Evolutionary conservation across 2,113 vertebrate species (phyloP), one percentile per base, ranked within the genome.

Genomic region (Tringa solitaria): DNA sequence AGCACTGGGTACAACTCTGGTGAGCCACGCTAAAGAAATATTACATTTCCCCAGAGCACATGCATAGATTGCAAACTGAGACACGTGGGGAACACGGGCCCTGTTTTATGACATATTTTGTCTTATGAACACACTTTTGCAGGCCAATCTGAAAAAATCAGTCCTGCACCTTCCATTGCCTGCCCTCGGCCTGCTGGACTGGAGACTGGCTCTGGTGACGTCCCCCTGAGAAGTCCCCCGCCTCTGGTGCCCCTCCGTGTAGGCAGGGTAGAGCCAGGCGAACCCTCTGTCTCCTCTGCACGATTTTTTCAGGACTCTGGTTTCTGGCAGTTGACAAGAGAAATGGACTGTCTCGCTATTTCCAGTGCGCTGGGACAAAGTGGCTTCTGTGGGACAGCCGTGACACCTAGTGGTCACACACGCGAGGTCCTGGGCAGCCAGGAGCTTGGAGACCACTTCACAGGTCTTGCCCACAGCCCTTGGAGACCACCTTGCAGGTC

Each of bases 391-490:
- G 92, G 93, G 79, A 53, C 95, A 78, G 96, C 84, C 83, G 64
- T 94, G 98, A 95, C 98, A 97, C 68, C 98, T 98, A 93, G 97
- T 93, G 98, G 98, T 57, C n/a, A 5, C 57, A 45, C 12, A 2
- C 4, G 17, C 20, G 4, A 26, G 21, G 37, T 4, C n/a, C 57
- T 15, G 3, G 23, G 43, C 75, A 41, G 45, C 23, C 65, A 0
- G 30, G 19, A n/a, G 41, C 19, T 26, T 26, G 35, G 54, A 43
- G 5, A 28, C 9, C 20, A 7, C 26, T 17, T 24, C 6, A 13
- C 56, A 67, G 63, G 16, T n/a, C 22, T 46, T 20, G 26, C 24
- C 43, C 65, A 4, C 8, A 0, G 32, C 33, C 14, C 28, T 3
- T 2, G 17, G 19, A 7, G 1, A 37, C 3, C 32, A 2, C 4